Evolutionary conservation across 2,113 vertebrate species (phyloP), one percentile per base, ranked within the genome.

Genomic region (Machaerirhynchus nigripectus): DNA sequence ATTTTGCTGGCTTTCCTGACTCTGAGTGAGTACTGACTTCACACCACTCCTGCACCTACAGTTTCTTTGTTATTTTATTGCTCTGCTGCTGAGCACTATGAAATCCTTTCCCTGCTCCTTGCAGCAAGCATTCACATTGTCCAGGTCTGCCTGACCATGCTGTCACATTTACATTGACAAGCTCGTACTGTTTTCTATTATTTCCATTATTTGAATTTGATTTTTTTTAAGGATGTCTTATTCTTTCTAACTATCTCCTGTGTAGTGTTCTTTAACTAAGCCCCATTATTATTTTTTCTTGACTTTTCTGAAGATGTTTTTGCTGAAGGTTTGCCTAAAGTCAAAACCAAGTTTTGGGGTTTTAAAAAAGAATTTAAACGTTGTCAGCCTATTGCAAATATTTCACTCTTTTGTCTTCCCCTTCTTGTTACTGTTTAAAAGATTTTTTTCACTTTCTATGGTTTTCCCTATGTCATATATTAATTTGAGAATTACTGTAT

Each of bases 231-330:
- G 19, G 11, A 31, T 60, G 10, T 73, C 26, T 86, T 73, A 53
- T 83, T 90, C 27, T 88, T 90, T 76, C 35, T 88, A 86, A 92
- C 95, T 80, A 55, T 69, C 86, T 94, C 24, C n/a, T 49, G 15
- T 65, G 35, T 22, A 26, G 35, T 57, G 28, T 80, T 83, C 71
- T 94, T 94, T 65, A 85, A 71, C 47, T 83, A 90, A 88, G 17
- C 9, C 17, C 3, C 27, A 44, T 47, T 9, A 59, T 44, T 77
- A 18, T 79, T 63, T 84, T 84, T 79, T 16, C 37, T 50, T 82
- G 60, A 82, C 37, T 95, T 82, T 83, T 93, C 57, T 67, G 50
- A 64, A 75, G 35, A 12, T 27, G 7, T 31, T 92, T 88, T 83
- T 76, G 7, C 47, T 71, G 26, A 59, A 12, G 46, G 20, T 50